phyloP scores from a whole-genome alignment of 2,113 vertebrate genomes.

The Bos javanicus region DNA sequence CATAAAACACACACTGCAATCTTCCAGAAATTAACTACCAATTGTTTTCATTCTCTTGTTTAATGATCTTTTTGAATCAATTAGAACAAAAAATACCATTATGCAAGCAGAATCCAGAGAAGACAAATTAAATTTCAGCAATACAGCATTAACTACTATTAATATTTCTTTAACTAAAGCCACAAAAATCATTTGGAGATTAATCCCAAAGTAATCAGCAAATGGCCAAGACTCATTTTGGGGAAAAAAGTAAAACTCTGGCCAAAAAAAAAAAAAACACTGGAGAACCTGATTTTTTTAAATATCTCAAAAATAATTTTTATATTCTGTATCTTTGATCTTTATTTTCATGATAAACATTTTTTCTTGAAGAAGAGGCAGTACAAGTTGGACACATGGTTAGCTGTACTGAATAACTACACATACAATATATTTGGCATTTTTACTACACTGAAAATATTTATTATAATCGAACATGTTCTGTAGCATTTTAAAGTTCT shows the following conservation, averaged over 20 bases:
- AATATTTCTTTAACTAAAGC: conserved; percentile 76
- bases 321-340: background rate
- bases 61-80: conserved; percentile 77
- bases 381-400: background rate
- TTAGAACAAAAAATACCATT: conserved; percentile 67
- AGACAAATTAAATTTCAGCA: conserved; percentile 70
- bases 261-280: background rate
- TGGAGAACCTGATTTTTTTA: background rate
- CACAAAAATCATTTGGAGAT: conserved; percentile 63
- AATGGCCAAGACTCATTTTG: conserved; percentile 46
- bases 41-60: conserved; percentile 72
- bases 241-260: conserved; percentile 22
- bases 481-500: background rate
- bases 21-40: conserved; percentile 72
- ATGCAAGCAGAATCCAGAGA: conserved; percentile 62
- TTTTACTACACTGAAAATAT: background rate
- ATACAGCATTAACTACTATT: conserved; percentile 72
- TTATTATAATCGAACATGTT: background rate
- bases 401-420: background rate
- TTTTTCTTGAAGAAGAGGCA: background rate
- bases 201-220: conserved; percentile 56
- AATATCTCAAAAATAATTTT: background rate
- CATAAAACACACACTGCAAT: conserved; percentile 57
- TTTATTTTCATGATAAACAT: background rate
- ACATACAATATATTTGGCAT: background rate